Conservation (phyloP, 2,888 invertebrate genomes). For the Clivina fossor region DNA sequence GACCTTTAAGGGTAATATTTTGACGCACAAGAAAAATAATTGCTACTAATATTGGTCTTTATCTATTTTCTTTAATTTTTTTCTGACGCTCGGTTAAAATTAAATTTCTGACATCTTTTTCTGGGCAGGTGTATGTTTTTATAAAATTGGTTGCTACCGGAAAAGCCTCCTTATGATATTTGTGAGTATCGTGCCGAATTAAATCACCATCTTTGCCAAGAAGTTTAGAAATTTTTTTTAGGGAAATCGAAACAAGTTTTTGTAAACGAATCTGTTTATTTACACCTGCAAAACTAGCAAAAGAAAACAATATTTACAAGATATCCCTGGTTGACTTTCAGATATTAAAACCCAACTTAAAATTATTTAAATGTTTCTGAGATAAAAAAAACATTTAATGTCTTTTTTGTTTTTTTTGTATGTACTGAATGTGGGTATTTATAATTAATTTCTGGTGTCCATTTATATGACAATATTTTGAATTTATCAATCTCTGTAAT, state of each 20-base stretch:
- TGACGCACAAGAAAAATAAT: no score
- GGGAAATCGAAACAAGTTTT: not conserved
- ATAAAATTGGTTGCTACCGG: not conserved
- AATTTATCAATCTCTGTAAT: not conserved
- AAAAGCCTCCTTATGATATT: not conserved
- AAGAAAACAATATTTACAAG: constrained; percentile 3
- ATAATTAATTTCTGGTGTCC: not conserved
- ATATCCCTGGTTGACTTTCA: not conserved
- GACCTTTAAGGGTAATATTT: no score
- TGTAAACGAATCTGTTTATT: not conserved
- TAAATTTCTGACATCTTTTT: not conserved
- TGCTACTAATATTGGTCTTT: not conserved
- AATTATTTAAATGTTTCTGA: not conserved
- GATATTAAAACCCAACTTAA: not conserved
- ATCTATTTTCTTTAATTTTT: not conserved
- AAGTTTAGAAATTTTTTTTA: not conserved
- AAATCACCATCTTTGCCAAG: constrained; percentile 1
- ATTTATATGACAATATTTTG: not conserved
- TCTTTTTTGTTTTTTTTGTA: not conserved
- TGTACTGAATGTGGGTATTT: not conserved
- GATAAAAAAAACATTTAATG: not conserved
- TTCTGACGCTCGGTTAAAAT: not conserved
- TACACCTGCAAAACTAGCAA: not conserved
- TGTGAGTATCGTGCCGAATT: not conserved
- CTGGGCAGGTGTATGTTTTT: not conserved